Evolutionary conservation across 2,113 vertebrate genomes (phyloP).

Genomic region (Lasiurus cinereus): DNA sequence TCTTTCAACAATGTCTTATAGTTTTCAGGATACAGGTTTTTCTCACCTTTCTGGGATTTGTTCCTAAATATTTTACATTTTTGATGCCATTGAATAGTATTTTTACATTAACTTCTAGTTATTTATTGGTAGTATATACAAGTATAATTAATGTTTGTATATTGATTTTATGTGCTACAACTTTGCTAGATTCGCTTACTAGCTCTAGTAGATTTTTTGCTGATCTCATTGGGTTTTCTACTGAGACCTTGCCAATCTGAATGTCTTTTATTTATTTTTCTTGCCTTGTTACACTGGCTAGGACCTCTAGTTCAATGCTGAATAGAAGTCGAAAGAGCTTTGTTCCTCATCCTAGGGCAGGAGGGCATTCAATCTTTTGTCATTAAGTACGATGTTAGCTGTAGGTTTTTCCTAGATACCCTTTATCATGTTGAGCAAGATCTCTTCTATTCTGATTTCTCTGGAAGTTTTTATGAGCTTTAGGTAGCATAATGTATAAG

Average conservation of each 20-base stretch:
- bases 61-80: slow-evolving; percentile 36
- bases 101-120: slow-evolving; percentile 15
- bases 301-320: not conserved
- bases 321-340: not conserved
- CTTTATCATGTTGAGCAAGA: not conserved
- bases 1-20: not conserved
- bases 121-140: not conserved
- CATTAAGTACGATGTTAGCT: not conserved
- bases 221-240: slow-evolving; percentile 42
- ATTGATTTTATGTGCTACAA: slow-evolving; percentile 1
- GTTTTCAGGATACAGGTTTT: slow-evolving; percentile 41
- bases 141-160: not conserved
- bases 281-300: not conserved
- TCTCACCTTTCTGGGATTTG: not conserved
- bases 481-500: not conserved
- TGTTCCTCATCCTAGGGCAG: not conserved
- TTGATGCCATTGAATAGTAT: not conserved
- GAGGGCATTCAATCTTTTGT: not conserved
- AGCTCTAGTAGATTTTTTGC: not conserved
- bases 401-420: not conserved
- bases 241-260: not conserved
- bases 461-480: slow-evolving; percentile 38
- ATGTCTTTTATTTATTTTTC: slow-evolving; percentile 49
- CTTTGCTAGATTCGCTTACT: slow-evolving; percentile 33
- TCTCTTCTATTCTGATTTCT: slow-evolving; percentile 4